Evolutionary conservation across 1,140 invertebrate species (phyloP).

Genomic region (Camponotus pennsylvanicus): DNA sequence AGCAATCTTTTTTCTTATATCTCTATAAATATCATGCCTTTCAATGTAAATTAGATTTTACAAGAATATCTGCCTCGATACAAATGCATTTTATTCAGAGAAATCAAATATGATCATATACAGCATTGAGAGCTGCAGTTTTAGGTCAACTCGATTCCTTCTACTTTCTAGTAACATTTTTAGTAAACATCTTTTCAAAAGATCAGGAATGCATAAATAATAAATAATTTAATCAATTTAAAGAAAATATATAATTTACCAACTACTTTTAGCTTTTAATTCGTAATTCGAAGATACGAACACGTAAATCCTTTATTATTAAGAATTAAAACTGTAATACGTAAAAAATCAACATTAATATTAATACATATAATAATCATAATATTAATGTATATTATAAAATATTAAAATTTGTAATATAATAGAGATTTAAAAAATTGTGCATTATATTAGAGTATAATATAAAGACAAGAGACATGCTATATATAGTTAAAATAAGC

Average conservation of each 20-base stretch:
- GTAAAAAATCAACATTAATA: not conserved
- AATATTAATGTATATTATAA: too few species aligned
- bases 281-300: not conserved
- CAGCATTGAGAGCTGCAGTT: conserved; percentile 35
- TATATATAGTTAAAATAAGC: not conserved
- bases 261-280: not conserved
- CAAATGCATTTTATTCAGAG: conserved; percentile 28
- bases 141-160: conserved; percentile 27
- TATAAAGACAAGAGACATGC: not conserved
- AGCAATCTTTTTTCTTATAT: not conserved
- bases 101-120: conserved; percentile 28
- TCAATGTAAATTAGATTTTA: conserved; percentile 30
- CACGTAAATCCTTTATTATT: not conserved
- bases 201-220: not conserved
- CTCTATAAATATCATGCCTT: conserved; percentile 8
- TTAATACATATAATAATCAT: too few species aligned
- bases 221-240: not conserved
- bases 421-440: not conserved
- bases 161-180: not conserved
- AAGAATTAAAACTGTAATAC: not conserved
- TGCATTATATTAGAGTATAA: not conserved
- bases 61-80: conserved; percentile 6
- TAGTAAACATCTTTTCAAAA: conserved; percentile 8
- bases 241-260: not conserved
- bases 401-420: not conserved